Conservation (phyloP, 2,797 vertebrate species). For the Pseudochirops corinnae region DNA sequence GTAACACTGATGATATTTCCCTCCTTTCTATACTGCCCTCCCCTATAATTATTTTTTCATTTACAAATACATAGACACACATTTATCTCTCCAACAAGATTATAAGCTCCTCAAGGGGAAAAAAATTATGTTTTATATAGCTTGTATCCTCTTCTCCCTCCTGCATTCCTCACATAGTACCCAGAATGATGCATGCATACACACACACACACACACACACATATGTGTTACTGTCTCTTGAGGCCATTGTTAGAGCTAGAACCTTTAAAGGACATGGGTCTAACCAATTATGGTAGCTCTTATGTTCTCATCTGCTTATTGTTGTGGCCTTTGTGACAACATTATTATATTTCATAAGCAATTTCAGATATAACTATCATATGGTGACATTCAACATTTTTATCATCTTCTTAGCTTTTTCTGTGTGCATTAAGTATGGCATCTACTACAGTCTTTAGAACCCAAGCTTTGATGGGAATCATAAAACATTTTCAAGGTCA, state of each 20-base stretch:
- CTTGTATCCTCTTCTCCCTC: neutral
- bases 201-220: neutral
- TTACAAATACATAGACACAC: neutral
- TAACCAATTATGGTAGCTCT: neutral
- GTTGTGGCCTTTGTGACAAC: neutral
- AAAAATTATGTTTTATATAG: slow-evolving; percentile 7
- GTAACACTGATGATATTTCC: no score
- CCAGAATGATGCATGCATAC: neutral
- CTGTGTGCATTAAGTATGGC: slow-evolving; percentile 29
- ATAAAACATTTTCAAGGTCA: slow-evolving; percentile 25
- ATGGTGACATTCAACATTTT: slow-evolving; percentile 31
- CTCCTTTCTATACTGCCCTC: no score
- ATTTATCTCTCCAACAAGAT: neutral
- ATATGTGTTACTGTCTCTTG: neutral
- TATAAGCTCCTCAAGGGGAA: neutral
- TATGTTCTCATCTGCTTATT: slow-evolving; percentile 27
- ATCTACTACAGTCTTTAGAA: slow-evolving; percentile 27
- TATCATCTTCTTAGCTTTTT: neutral
- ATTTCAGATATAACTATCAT: slow-evolving; percentile 2
- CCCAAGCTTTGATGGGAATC: neutral
- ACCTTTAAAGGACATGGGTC: neutral
- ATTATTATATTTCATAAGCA: slow-evolving; percentile 11
- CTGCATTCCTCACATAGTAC: neutral
- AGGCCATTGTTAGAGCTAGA: slow-evolving; percentile 13
- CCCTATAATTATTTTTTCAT: neutral